Evolutionary conservation across 1,140 invertebrate genomes (phyloP), one percentile per base, ranked within the genome.

Genomic region (Caenorhabditis tropicalis): DNA sequence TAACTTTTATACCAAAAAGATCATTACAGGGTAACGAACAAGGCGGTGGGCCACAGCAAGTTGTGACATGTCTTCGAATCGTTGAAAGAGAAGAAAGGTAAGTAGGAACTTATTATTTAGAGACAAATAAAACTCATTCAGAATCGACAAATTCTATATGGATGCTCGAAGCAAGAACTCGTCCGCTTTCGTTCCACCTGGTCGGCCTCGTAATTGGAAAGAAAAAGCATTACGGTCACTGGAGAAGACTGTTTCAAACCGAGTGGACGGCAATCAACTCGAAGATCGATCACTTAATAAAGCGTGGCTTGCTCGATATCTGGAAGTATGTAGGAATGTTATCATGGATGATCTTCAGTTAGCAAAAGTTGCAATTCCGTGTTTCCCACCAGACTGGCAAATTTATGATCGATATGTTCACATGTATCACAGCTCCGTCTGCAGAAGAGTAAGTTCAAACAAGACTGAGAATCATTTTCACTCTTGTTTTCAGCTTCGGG

Each of bases 341-440:
- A 82, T 88, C 21, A 82, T 88, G 49, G 86, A 88, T n/a, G 89
- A 90, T 81, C 74, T 90, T 31, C 81, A 86, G 19, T 65, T 89
- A 3, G 91, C 91, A 49, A 91, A 93, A 91, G 96, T 95, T 0
- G 92, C 97, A 0, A 96, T 96, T 90, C 94, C 96, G 0, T 98
- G 96, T 91, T 99, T 99, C 91, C 97, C 97, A 3, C 96, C 96
- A n/a, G 94, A 95, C 85, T 99, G 97, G 88, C 94, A 98, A 90
- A 98, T 99, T 87, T 94, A 96, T 4, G 94, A 95, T 87, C 94
- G 94, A 92, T 98, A 95, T 92, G 94, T 98, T 0, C 93, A 94
- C 88, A 97, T 99, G 95, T 99, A 99, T 90, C 97, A 99, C 91
- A 94, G 93, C 29, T 95, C 94, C 88, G 92, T 99, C 19, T 95